Conservation (phyloP, 23 tunicate genomes). For the Oikopleura vanhoeffeni region DNA sequence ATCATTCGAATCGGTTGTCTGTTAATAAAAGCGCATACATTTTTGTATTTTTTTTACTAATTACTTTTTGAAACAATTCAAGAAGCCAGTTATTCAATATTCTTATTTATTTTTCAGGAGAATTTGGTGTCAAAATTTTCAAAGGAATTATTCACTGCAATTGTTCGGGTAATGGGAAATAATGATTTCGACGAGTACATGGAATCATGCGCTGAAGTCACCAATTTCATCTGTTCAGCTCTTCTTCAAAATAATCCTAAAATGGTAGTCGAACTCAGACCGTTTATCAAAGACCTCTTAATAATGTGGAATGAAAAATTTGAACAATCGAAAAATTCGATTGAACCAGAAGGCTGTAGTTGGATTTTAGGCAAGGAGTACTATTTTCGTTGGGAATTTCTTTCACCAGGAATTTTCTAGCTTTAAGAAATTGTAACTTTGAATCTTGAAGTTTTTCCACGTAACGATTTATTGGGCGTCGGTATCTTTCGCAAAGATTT, state of each 20-base stretch:
- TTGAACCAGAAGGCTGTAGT: neutral
- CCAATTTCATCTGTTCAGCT: neutral
- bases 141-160: neutral
- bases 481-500: no score
- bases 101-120: constrained; percentile 1
- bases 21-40: no score
- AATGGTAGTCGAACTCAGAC: neutral
- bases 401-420: no score
- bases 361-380: no score
- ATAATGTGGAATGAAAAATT: neutral
- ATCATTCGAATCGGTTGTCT: no score
- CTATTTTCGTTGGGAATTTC: no score
- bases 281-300: neutral
- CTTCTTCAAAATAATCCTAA: neutral
- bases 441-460: no score
- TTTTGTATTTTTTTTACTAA: no score
- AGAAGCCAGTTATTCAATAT: no score
- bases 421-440: no score
- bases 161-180: neutral
- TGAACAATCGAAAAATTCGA: neutral
- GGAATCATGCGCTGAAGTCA: neutral
- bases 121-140: neutral
- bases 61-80: no score
- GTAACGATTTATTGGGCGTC: no score
- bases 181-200: neutral